These are phyloP conservation scores for Neogobius melanostomus DNA, from an alignment of 2,113 vertebrate species.

Conservation along the genomic window DNA sequence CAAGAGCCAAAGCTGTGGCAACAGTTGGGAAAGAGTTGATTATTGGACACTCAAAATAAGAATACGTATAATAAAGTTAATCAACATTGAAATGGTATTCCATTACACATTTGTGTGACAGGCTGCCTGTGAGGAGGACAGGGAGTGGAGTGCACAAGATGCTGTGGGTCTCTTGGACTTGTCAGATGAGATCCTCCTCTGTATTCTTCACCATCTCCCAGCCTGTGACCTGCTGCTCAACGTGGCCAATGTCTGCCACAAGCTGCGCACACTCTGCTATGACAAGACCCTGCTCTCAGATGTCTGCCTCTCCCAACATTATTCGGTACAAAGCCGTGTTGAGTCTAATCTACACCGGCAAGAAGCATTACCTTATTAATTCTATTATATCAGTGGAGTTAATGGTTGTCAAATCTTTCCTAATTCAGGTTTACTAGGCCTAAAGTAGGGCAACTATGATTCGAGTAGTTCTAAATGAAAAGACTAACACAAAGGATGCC, in stretches of 20 bases:
- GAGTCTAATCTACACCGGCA: background rate
- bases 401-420: background rate
- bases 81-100: background rate
- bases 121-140: constrained; percentile 68
- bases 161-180: constrained; percentile 85
- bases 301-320: constrained; percentile 85
- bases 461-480: background rate
- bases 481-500: no score
- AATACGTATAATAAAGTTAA: background rate
- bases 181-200: constrained; percentile 92
- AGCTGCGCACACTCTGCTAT: constrained; percentile 82
- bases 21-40: no score
- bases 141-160: constrained; percentile 48
- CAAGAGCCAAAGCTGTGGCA: no score
- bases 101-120: constrained; percentile 40
- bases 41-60: background rate
- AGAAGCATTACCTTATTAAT: background rate
- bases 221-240: constrained; percentile 87
- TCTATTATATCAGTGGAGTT: background rate
- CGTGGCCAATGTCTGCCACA: constrained; percentile 86
- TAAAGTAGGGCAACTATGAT: background rate
- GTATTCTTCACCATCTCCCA: constrained; percentile 87
- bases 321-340: constrained; percentile 75
- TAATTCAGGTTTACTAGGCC: background rate
- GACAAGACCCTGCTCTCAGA: constrained; percentile 90